These are phyloP conservation scores for Acanthosoma haemorrhoidale DNA, from an alignment of 2,888 invertebrate genomes.

Conservation along the genomic window DNA sequence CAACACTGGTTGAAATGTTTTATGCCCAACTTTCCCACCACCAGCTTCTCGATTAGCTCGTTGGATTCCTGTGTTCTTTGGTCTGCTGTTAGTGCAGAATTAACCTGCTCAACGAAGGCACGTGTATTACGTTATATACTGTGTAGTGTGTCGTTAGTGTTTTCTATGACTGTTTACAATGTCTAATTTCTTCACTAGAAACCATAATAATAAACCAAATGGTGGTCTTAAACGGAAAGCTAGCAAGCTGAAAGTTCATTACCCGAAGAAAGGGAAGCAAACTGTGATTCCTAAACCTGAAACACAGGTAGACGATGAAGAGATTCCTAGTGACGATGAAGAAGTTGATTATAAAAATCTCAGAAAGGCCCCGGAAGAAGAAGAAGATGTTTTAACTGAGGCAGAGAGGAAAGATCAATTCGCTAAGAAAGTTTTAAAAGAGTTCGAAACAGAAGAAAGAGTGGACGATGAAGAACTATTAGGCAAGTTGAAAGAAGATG, in stretches of 20 bases:
- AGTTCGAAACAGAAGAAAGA: constrained; percentile 76
- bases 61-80: no score
- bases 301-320: constrained; percentile 44
- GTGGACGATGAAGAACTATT: constrained; percentile 60
- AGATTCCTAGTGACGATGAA: constrained; percentile 54
- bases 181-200: constrained; percentile 26
- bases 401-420: constrained; percentile 86
- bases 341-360: constrained; percentile 44
- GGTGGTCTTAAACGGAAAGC: constrained; percentile 6
- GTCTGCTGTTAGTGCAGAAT: no score
- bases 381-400: constrained; percentile 60
- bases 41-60: no score
- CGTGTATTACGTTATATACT: no score
- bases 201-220: not conserved
- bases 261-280: constrained; percentile 28
- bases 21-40: no score
- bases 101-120: no score
- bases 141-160: not conserved
- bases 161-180: not conserved
- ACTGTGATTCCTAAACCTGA: not conserved
- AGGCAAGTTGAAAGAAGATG: constrained; percentile 75
- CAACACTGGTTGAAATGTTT: no score
- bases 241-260: not conserved
- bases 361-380: constrained; percentile 37
- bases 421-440: constrained; percentile 82